Percentiles rank a stretch among this genome's conserved stretches.
phyloP scores from a whole-genome alignment of 1,140 invertebrate species.

The Meloidogyne exigua region DNA sequence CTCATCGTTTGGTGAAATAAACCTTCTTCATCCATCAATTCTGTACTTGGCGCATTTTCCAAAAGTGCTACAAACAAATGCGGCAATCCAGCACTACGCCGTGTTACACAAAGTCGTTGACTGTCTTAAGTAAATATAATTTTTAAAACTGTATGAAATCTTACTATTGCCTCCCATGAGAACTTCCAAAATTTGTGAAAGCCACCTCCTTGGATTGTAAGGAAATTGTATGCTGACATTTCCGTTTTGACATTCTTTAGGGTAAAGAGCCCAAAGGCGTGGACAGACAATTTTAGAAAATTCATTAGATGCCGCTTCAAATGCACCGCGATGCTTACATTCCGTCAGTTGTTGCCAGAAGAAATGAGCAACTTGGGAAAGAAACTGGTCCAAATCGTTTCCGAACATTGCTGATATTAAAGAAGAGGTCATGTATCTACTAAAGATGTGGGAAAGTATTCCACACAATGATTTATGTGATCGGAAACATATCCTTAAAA shows the following conservation, averaged over 20 bases:
- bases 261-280: slow-evolving; percentile 40
- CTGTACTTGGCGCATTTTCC: slow-evolving; percentile 36
- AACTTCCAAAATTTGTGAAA: slow-evolving; percentile 41
- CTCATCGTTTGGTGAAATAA: slow-evolving; percentile 37
- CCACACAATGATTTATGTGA: slow-evolving; percentile 51
- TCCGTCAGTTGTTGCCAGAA: slow-evolving; percentile 56
- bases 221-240: neutral
- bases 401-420: slow-evolving; percentile 15
- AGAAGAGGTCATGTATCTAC: neutral
- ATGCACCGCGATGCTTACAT: slow-evolving; percentile 55
- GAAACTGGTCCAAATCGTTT: slow-evolving; percentile 11
- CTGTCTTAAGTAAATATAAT: slow-evolving; percentile 37
- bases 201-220: slow-evolving; percentile 40
- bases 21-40: neutral
- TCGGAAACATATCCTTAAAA: slow-evolving; percentile 51
- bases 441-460: slow-evolving; percentile 44
- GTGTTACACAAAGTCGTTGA: slow-evolving; percentile 46
- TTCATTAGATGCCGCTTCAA: slow-evolving; percentile 51
- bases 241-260: neutral
- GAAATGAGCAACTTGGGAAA: slow-evolving; percentile 46
- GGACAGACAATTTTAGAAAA: slow-evolving; percentile 41
- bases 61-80: slow-evolving; percentile 46
- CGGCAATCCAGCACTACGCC: slow-evolving; percentile 55
- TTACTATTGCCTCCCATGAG: slow-evolving; percentile 42
- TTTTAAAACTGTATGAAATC: slow-evolving; percentile 13